Conservation (phyloP, 2,797 vertebrate species). For the Coendou prehensilis region DNA sequence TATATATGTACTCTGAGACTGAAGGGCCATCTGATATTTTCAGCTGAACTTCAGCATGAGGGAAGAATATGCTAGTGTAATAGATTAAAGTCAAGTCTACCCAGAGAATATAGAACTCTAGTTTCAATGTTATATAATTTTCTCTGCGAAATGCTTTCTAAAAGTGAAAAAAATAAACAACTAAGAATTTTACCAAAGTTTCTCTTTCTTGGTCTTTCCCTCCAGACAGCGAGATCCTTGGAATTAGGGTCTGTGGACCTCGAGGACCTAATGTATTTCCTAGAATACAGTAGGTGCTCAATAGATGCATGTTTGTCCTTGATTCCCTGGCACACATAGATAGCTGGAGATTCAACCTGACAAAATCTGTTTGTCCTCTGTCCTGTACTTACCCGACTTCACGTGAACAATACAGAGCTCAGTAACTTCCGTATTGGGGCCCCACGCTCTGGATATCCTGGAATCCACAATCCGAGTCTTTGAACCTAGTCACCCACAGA, state of each 20-base stretch:
- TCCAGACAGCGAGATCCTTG: background rate
- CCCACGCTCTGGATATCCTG: fast-evolving
- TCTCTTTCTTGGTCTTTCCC: background rate
- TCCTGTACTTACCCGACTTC: background rate
- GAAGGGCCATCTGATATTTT: background rate
- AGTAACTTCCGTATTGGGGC: fast-evolving
- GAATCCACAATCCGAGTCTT: background rate
- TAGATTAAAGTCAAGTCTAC: too few species aligned
- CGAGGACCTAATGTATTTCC: background rate
- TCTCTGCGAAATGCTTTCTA: background rate
- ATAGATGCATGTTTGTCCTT: background rate
- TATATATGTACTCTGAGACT: background rate
- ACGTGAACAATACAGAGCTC: background rate
- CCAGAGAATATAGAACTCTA: background rate
- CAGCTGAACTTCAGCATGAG: background rate
- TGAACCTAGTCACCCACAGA: background rate
- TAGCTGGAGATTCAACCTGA: background rate
- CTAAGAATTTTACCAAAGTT: background rate
- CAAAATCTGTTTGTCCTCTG: fast-evolving
- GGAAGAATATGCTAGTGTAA: background rate
- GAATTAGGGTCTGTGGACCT: background rate
- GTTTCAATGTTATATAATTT: background rate
- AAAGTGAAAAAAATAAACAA: background rate
- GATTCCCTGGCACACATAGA: background rate
- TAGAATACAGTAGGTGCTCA: background rate